A percentile compares a stretch with the other conserved stretches of the same genome.
phyloP scores from a whole-genome alignment of 2,888 invertebrate genomes.

The Leptopilina myrica region DNA sequence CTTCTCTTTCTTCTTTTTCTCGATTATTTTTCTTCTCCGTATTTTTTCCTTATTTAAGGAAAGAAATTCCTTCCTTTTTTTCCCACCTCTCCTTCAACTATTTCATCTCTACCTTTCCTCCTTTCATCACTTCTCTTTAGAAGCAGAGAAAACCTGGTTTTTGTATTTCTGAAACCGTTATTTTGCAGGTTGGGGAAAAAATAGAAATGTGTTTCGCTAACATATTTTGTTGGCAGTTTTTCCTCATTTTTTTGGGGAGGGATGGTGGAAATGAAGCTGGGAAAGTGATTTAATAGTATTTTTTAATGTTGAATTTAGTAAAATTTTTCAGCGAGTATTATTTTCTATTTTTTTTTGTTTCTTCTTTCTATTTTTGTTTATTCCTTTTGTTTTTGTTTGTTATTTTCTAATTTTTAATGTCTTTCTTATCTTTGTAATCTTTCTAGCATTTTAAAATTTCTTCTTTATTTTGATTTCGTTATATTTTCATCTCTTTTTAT shows the following conservation, averaged over 20 bases:
- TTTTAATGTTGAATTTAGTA: neutral
- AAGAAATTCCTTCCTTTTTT: constrained; percentile 45
- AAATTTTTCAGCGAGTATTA: neutral
- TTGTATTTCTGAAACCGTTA: constrained; percentile 1
- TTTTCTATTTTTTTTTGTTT: no score
- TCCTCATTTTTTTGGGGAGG: neutral
- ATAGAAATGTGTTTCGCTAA: neutral
- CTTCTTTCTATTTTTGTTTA: no score
- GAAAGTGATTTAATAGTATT: no score
- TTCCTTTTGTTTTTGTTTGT: no score
- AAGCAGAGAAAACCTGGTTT: neutral
- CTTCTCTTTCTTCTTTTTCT: constrained; percentile 23
- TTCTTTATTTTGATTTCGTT: no score
- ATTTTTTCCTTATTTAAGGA: constrained; percentile 34
- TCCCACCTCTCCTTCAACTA: constrained; percentile 34
- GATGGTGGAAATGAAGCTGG: no score
- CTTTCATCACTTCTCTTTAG: constrained; percentile 39
- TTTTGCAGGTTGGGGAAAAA: neutral
- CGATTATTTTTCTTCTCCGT: constrained; percentile 28
- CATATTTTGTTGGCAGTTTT: neutral
- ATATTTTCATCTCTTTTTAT: no score
- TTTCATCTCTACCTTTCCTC: constrained; percentile 43
- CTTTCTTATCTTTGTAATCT: no score
- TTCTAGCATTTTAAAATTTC: no score
- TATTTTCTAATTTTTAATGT: no score